Evolutionary conservation across 1,140 invertebrate genomes (phyloP).

Genomic region (Drosophila micromelanica): DNA sequence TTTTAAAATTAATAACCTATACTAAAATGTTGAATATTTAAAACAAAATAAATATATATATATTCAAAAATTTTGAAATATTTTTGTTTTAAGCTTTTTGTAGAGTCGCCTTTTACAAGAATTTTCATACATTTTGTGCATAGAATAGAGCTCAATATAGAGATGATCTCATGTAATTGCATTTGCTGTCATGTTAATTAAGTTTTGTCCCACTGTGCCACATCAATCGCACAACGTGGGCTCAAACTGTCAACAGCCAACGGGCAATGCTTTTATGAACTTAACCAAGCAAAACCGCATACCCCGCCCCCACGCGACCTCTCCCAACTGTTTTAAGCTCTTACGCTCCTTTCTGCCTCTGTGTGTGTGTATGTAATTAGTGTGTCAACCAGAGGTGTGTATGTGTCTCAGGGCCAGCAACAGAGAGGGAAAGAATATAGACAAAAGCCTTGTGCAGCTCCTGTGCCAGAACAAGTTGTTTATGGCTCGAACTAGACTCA

Average conservation of each 20-base stretch:
- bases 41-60: no score
- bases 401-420: not conserved
- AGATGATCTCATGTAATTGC: not conserved
- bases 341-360: conserved; percentile 19
- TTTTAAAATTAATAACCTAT: no score
- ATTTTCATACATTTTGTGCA: no score
- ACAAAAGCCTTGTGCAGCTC: conserved; percentile 50
- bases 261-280: conserved; percentile 48
- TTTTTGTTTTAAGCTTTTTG: no score
- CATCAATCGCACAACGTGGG: conserved; percentile 44
- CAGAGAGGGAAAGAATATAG: conserved; percentile 39
- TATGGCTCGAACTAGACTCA: conserved; percentile 54
- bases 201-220: conserved; percentile 35
- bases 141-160: no score
- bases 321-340: not conserved
- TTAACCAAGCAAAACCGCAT: conserved; percentile 2
- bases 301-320: not conserved
- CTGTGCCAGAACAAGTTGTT: conserved; percentile 48
- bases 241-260: conserved; percentile 48
- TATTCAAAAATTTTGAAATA: no score
- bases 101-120: no score
- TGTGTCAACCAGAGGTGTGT: conserved; percentile 66
- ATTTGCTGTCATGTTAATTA: conserved; percentile 3
- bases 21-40: no score
- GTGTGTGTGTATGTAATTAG: conserved; percentile 67